Evolutionary conservation across 2,888 invertebrate species (phyloP), one percentile per base, ranked within the genome.

Genomic region (Pristionchus mayeri): DNA sequence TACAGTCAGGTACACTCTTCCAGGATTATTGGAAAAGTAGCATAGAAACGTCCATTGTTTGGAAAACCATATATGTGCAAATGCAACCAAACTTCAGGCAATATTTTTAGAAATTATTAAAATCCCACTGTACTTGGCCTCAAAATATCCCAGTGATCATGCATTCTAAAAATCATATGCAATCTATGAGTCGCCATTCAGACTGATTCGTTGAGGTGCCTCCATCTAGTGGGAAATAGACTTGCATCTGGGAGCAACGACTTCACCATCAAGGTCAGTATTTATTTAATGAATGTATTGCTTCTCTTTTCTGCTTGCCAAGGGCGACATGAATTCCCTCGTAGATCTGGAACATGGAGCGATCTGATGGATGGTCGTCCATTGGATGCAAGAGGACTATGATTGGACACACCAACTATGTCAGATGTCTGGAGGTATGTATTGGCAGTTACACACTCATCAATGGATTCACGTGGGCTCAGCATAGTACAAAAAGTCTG

Each of bases 341-440:
- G 48, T 34, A 93, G 93, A 93, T 94, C 16, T 94, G 94, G 94
- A 94, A 94, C 88, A 89, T 94, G 85, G 93, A 93, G 27, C 93
- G 93, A 16, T 93, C 93, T 76, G 93, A 93, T 71, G 93, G 93
- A 86, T 94, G 94, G 94, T 94, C 94, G 3, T 94, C 94, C 87
- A 94, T 94, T 81, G 94, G 94, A 2, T 94, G 94, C 89, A 94
- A 93, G 86, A 94, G 94, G 48, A 94, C 94, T n/a, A 94, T 94
- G 94, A 92, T 93, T 37, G 94, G 94, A 3, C 94, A 94, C 88
- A 90, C 91, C 11, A 93, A 94, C 86, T 93, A 94, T 52, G 94
- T 94, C 40, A 89, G 94, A 13, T 94, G 94, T 91, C 90, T 94
- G 30, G 94, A 94, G 93, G 94, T 94, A 11, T 52, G 37, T 11